Evolutionary conservation across 2,888 invertebrate species (phyloP).

Genomic region (Ommatoiulus sabulosus): DNA sequence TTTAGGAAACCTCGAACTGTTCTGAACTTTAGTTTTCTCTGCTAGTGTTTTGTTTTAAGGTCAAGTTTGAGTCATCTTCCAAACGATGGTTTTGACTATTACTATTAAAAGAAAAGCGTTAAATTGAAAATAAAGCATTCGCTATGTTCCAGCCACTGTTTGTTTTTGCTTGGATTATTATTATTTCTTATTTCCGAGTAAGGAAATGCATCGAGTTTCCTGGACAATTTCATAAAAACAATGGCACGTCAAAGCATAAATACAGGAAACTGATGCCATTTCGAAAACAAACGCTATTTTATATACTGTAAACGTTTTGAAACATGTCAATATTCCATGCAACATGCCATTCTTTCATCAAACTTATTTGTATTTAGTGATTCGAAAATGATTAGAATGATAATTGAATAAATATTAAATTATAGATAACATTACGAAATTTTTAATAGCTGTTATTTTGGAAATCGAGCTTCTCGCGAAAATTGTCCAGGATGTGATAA

Average conservation of each 20-base stretch:
- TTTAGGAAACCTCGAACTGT: too few species aligned
- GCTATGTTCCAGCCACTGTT: neutral
- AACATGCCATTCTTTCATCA: too few species aligned
- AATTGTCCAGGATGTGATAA: too few species aligned
- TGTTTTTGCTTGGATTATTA: neutral
- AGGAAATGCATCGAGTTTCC: neutral
- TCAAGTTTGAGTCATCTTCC: neutral
- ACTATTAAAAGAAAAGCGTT: neutral
- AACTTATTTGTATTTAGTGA: too few species aligned
- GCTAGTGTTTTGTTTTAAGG: too few species aligned
- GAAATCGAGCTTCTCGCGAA: too few species aligned
- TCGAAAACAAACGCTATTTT: neutral
- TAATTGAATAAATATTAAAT: too few species aligned
- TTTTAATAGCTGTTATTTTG: too few species aligned
- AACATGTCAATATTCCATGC: too few species aligned
- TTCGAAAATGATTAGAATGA: too few species aligned
- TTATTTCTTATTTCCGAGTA: neutral
- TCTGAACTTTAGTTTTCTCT: too few species aligned
- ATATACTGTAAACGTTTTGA: neutral
- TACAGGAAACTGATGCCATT: neutral
- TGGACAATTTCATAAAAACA: neutral
- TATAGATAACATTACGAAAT: too few species aligned
- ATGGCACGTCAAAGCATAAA: neutral
- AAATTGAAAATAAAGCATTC: neutral
- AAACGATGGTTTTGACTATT: neutral